Evolutionary conservation across 2,888 invertebrate species (phyloP), one percentile per base, ranked within the genome.

Genomic region (Hedychridium roseum): DNA sequence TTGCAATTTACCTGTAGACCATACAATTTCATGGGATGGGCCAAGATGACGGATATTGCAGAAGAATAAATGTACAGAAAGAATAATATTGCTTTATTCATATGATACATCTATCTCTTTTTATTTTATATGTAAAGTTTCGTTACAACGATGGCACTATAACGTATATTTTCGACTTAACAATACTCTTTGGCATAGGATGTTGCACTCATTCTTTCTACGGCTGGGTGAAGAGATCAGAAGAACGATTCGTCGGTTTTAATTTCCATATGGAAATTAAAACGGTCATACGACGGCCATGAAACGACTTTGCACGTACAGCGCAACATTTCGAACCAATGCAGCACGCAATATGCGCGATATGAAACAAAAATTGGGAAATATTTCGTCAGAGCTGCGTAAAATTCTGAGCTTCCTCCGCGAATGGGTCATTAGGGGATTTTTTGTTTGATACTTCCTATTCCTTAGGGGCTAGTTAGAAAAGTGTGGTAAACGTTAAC

Each of bases 81-180:
- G 43, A 31, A 50, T 44, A 52, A 50, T 60, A 58, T 55, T 61
- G 51, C 53, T 55, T 54, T 54, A 55, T 51, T 57, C 45, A 37
- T 49, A 39, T 44, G 50, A 47, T 54, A 46, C 35, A 37, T 32
- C 28, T 35, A 46, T 11, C 28, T 14, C 37, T 44, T 50, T 18
- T 15, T 31, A 35, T 16, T 53, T 43, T 41, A 42, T 35, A 30
- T 39, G 36, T 49, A 52, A 44, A 32, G 35, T 45, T 46, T 46
- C 42, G 47, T 53, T 32, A 52, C 20, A 28, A 43, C 6, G 39
- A 51, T 43, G 30, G 37, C n/a, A 23, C 54, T 51, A 52, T 28
- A 36, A 36, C 12, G 26, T 53, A 45, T 44, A 39, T 31, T 45
- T 28, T 20, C n/a, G 27, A 31, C 32, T 41, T 50, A 56, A 42